Conservation (phyloP, 1,140 invertebrate genomes). For the Pissodes strobi region DNA sequence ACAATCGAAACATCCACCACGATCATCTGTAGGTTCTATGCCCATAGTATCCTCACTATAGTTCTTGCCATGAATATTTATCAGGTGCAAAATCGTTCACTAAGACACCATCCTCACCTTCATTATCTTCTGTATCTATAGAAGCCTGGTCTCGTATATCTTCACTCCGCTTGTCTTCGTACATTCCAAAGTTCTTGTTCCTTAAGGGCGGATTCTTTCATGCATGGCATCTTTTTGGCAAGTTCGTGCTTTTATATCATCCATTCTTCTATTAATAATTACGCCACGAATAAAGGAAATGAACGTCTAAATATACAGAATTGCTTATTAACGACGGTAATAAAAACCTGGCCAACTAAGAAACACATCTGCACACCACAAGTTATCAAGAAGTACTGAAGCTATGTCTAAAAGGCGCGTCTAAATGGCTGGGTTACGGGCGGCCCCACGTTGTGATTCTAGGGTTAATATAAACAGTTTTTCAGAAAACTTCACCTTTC, state of each 20-base stretch:
- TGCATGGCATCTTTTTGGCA: no score
- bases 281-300: no score
- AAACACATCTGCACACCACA: no score
- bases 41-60: background rate
- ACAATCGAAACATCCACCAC: background rate
- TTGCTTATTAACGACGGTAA: no score
- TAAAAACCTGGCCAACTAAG: no score
- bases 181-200: conserved; percentile 1
- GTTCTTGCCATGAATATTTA: background rate
- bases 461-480: no score
- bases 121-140: background rate
- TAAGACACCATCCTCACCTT: background rate
- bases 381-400: no score
- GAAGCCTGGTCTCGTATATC: background rate
- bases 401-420: no score
- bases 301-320: no score
- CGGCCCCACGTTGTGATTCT: no score
- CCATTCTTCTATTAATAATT: background rate
- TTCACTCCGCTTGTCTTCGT: background rate
- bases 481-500: no score
- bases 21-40: background rate
- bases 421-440: no score
- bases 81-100: background rate
- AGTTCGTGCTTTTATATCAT: background rate
- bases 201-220: background rate